Evolutionary conservation across 2,888 invertebrate genomes (phyloP), one percentile per base, ranked within the genome.

Genomic region (Parnassius glacialis): DNA sequence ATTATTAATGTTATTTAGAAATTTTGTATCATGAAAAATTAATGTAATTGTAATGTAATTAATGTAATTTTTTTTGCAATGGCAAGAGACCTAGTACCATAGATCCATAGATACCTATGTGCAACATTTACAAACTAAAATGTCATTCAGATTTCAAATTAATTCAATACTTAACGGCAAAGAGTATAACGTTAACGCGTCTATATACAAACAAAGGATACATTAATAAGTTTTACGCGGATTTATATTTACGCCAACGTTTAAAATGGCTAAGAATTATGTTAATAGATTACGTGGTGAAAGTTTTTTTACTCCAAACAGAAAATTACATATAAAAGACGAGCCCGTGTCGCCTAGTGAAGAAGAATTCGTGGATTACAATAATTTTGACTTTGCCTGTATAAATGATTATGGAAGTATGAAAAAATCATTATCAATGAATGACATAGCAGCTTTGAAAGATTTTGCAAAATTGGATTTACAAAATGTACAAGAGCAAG

Each of bases 341-440:
- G 90, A 90, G 74, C 87, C 85, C 56, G 59, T 72, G 25, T 81
- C 88, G 50, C 88, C 89, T 3, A 70, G 74, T 47, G 85, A 87
- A 65, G 84, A 64, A 16, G 83, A 85, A 65, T 87, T 87, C 62
- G 84, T 80, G 57, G 76, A 81, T 64, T 77, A 84, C 62, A 78
- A 84, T 70, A 70, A 75, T 7, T 80, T 77, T 61, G 80, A 83
- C 54, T 72, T 79, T 68, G 77, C 76, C 45, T 79, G 71, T 48
- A n/a, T 9, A 13, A 13, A 48, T 13, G 48, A 13, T 48, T 48
- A 48, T 66, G 72, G 71, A 60, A 70, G 70, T 20, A 81, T 87
- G 78, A 83, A 78, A 57, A 90, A 84, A 68, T 91, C 90, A 7
- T 72, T 90, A 70, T 91, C 90, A 9, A 84, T 89, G 86, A 85